Base-by-base conservation (phyloP, 2,113 vertebrate genomes). In the Ornithorhynchus anatinus region DNA sequence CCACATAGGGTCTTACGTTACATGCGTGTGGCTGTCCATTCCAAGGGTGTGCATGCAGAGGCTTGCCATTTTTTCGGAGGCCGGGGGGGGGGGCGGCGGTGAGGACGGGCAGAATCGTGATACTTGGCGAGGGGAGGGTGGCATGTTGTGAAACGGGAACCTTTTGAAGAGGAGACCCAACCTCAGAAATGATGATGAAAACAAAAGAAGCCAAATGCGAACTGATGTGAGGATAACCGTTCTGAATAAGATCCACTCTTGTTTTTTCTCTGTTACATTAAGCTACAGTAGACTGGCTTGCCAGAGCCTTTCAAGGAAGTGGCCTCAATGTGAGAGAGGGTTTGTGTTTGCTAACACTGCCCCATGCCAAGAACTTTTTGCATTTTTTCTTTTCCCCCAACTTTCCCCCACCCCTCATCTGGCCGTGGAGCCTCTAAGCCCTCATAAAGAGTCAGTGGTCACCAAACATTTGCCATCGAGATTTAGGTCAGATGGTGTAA, bases 281-380 rank as follows among this genome's bases (percentile, higher is more conserved):
- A 82, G 69, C 69, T 75, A 68, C 54, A 5, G 66, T 72, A 78
- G 69, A 78, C 69, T 75, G 77, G 72, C 65, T 82, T 81, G 75
- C 63, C 39, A 40, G 62, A 77, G 69, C 69, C 64, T 84, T 81
- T 59, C 29, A 48, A 79, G 72, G 80, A 89, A 86, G 78, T 80
- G 72, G 51, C 67, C 64, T 84, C 69, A 73, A 59, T 43, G 69
- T 43, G 50, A 71, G 59, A 47, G 32, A 53, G 75, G 60, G 75
- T 83, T 75, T 71, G 74, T 71, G 77, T 45, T 53, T 40, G 69
- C 69, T 66, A 65, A 25, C 50, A 67, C 81, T 67, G 66, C 40
- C 77, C 74, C 77, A 82, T 85, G 74, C 74, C 80, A 67, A 64
- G 80, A 67, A 60, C 10, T 23, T 32, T 44, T 20, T 38, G 63